Percentiles rank a stretch among this genome's conserved stretches.
Conservation (phyloP, 2,888 invertebrate genomes). For the Ferrisia virgata region DNA sequence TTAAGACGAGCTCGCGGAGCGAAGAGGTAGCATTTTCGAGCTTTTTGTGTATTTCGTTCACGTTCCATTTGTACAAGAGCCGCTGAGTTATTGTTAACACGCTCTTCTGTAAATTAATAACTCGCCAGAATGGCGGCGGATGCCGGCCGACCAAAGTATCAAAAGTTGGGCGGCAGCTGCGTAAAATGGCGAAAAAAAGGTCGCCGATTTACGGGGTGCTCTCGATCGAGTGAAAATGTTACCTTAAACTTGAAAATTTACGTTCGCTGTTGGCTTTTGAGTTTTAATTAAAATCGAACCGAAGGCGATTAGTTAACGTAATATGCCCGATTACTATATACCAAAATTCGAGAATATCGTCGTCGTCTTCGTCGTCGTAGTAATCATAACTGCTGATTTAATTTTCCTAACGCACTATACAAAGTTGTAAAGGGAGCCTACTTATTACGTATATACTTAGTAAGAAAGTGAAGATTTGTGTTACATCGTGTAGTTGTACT, state of each 20-base stretch:
- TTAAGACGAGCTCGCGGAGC: not conserved
- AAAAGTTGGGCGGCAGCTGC: not conserved
- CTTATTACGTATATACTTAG: too few relatives aligned
- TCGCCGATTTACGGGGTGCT: not conserved
- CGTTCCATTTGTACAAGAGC: conserved; percentile 44
- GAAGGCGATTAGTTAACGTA: not conserved
- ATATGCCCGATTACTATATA: not conserved
- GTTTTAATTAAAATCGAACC: not conserved
- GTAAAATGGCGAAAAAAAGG: not conserved
- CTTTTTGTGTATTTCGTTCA: conserved; percentile 44
- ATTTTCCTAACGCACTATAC: too few relatives aligned
- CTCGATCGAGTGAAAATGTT: not conserved
- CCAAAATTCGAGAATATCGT: not conserved
- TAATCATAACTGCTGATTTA: not conserved
- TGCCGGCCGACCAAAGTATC: not conserved
- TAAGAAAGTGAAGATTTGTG: too few relatives aligned
- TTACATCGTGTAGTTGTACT: too few relatives aligned
- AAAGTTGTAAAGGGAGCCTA: too few relatives aligned
- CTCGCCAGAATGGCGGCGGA: not conserved
- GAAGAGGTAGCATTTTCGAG: too few relatives aligned
- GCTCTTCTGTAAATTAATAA: conserved; percentile 44
- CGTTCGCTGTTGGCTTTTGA: not conserved
- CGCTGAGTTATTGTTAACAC: conserved; percentile 44
- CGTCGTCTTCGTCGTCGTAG: not conserved
- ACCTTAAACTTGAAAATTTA: conserved; percentile 13